Base-by-base conservation (phyloP, 2,797 vertebrate genomes). In the Trematomus bernacchii region DNA sequence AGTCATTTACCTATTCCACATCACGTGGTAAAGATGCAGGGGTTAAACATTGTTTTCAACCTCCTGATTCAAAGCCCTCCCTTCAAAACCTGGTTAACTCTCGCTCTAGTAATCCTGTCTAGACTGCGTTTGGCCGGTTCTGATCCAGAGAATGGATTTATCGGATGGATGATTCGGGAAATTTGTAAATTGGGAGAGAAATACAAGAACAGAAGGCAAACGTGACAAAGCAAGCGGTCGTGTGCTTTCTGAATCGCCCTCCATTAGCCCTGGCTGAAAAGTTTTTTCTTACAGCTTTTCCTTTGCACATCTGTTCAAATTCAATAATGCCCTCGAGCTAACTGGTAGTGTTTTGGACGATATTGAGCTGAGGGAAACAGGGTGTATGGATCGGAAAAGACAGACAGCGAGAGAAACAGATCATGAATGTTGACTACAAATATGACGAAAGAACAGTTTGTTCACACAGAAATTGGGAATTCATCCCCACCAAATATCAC, bases 291-390 rank as follows among this genome's bases (percentile, higher is more conserved):
- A 30, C 3, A 4, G 47, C 59, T 30, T 68, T 59, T 66, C 48
- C 30, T 57, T 66, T 44, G 37, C 51, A 69, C 61, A 55, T 76
- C 23, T 60, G 33, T 66, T 61, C n/a, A 40, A 70, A 19, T 30
- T 33, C 33, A 37, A 37, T 37, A 48, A 71, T 21, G 10, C n/a
- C 51, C 51, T 63, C 1, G 1, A 47, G 19, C 1, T 33, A 40
- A 42, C 6, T 44, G 40, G 11, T n/a, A 16, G 21, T 66, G 19
- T 15, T 55, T 19, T 19, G 12, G 8, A 48, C 37, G 40, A 10
- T 11, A 79, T 3, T 33, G 8, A 44, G 23, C 77, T 18, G 2
- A 3, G 10, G 18, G 13, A 44, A 43, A 44, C 2, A n/a, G 13
- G 57, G 3, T 42, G 3, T 47, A n/a, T 18, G 48, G 3, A 18